phyloP scores from a whole-genome alignment of 2,888 invertebrate genomes.

The Lissocephala sabroskyi region DNA sequence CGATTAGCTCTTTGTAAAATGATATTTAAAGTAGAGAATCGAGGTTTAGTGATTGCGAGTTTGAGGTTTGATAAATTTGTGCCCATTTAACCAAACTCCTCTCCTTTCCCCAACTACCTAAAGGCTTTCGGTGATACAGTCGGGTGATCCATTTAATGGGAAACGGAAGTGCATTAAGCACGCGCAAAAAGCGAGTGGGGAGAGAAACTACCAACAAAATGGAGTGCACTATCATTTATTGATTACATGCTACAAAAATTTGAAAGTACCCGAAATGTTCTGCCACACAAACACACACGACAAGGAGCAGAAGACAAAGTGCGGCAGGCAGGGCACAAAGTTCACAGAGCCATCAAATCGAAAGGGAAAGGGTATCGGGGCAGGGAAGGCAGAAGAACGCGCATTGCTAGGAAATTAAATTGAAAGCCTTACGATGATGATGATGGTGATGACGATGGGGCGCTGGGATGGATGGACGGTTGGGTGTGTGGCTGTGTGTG shows the following conservation, averaged over 20 bases:
- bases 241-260: slow-evolving; percentile 39
- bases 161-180: slow-evolving; percentile 21
- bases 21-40: too few species aligned
- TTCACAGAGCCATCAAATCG: neutral
- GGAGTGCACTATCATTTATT: slow-evolving; percentile 38
- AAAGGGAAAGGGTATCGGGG: too few species aligned
- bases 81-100: too few species aligned
- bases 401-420: slow-evolving; percentile 49
- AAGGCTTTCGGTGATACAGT: neutral
- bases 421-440: slow-evolving; percentile 58
- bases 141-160: neutral
- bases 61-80: too few species aligned
- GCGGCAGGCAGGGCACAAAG: neutral
- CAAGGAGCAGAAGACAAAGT: slow-evolving; percentile 22
- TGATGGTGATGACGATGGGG: too few species aligned
- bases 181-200: neutral
- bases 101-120: neutral
- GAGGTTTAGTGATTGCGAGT: too few species aligned
- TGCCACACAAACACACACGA: neutral
- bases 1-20: too few species aligned
- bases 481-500: slow-evolving; percentile 2
- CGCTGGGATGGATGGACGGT: slow-evolving; percentile 13
- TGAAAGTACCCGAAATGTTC: slow-evolving; percentile 20
- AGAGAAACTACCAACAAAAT: slow-evolving; percentile 5
- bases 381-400: neutral